Base-by-base conservation (phyloP, 2,888 invertebrate genomes). In the Alitta virens region DNA sequence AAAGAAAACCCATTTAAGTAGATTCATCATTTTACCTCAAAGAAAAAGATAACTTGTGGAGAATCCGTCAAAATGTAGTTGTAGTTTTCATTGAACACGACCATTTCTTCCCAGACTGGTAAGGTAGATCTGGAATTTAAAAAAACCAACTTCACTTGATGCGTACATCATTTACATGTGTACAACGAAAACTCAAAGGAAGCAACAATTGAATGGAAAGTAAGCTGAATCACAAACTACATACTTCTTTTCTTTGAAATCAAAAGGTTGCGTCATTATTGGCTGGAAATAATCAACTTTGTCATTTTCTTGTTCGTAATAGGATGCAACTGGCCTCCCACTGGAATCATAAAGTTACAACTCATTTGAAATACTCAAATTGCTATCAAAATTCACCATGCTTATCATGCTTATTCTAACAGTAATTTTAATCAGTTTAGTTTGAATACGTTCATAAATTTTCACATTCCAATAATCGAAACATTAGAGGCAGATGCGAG, bases 101-200 rank as follows among this genome's bases (percentile, higher is more conserved):
- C 73, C 53, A 86, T 81, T 76, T 89, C 89, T 74, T 89, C 88
- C 89, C 89, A 89, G 1, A 83, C 77, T 2, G 88, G 88, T 42
- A 82, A 68, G 3, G 76, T 77, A 9, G 79, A 81, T 60, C 82
- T 82, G 68, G 23, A 66, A 51, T 40, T 42, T 63, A 40, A 56
- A 12, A 33, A 5, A 33, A 7, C 33, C 12, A 33, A 33, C 33
- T 33, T 33, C 33, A 33, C 33, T 5, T n/a, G n/a, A n/a, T n/a
- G n/a, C n/a, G n/a, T n/a, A n/a, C n/a, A n/a, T n/a, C n/a, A n/a
- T n/a, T n/a, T n/a, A n/a, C n/a, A n/a, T n/a, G n/a, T n/a, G n/a
- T n/a, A n/a, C n/a, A n/a, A n/a, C n/a, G n/a, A n/a, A n/a, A n/a
- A n/a, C n/a, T n/a, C n/a, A n/a, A n/a, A n/a, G n/a, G n/a, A n/a